Conservation (phyloP, 2,888 invertebrate species). For the Leptopterna dolabrata region DNA sequence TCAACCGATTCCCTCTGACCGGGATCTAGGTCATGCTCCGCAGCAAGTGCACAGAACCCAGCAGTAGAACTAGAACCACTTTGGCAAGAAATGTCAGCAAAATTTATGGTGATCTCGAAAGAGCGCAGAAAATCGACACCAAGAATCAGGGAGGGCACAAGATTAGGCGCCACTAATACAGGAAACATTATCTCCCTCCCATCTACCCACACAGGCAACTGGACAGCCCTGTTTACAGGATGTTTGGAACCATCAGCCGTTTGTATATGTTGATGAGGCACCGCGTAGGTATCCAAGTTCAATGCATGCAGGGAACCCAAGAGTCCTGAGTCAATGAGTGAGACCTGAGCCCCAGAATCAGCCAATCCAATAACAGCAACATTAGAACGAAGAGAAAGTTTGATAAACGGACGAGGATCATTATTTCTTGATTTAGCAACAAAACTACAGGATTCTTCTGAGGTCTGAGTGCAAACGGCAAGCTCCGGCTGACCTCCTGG, state of each 20-base stretch:
- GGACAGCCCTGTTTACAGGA: neutral
- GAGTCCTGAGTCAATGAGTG: neutral
- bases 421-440: neutral
- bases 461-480: neutral
- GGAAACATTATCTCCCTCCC: neutral
- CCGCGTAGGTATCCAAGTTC: neutral
- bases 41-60: neutral
- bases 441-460: neutral
- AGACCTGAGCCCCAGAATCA: neutral
- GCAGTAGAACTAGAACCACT: neutral
- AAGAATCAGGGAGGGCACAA: neutral
- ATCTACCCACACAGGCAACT: neutral
- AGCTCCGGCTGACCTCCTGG: neutral
- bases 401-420: neutral
- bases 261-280: neutral
- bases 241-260: neutral
- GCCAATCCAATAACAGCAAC: neutral
- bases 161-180: neutral
- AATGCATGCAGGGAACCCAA: neutral
- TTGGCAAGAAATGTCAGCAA: neutral
- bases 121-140: neutral
- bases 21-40: neutral
- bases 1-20: neutral
- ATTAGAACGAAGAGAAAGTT: neutral
- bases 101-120: neutral